Conservation (phyloP, 2,888 invertebrate species). For the Brachynemurus nebulosus region DNA sequence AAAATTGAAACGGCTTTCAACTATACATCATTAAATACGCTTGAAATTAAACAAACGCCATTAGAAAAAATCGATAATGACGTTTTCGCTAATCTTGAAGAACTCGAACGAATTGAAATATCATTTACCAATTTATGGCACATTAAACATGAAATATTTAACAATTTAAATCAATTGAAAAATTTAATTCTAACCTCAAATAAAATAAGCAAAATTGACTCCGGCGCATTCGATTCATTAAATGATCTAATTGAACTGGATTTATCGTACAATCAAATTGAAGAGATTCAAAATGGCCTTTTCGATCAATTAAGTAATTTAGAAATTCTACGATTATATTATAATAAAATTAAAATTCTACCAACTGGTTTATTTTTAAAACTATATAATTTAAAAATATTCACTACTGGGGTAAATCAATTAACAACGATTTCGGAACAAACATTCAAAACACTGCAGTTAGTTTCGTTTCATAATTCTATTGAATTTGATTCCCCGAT, state of each 20-base stretch:
- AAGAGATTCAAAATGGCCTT: constrained; percentile 12
- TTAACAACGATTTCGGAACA: not conserved
- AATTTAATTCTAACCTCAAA: not conserved
- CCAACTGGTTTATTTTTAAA: not conserved
- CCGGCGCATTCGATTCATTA: not conserved
- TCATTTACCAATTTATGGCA: not conserved
- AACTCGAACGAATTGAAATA: not conserved
- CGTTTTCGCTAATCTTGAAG: not conserved
- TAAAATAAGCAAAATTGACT: not conserved
- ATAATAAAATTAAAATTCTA: constrained; percentile 12
- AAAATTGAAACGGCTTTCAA: no score
- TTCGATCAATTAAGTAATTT: constrained; percentile 18
- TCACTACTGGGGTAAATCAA: not conserved
- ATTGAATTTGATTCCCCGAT: not conserved
- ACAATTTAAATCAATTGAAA: not conserved
- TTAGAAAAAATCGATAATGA: not conserved
- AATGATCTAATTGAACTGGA: not conserved
- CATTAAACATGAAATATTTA: not conserved
- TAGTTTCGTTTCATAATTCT: no score
- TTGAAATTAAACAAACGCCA: no score
- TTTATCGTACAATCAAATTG: not conserved
- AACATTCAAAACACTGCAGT: not conserved
- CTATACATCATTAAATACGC: no score
- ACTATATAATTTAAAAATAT: not conserved
- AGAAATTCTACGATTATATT: constrained; percentile 15